Evolutionary conservation across 2,888 invertebrate genomes (phyloP).

Genomic region (Exephanes ischioxanthus): DNA sequence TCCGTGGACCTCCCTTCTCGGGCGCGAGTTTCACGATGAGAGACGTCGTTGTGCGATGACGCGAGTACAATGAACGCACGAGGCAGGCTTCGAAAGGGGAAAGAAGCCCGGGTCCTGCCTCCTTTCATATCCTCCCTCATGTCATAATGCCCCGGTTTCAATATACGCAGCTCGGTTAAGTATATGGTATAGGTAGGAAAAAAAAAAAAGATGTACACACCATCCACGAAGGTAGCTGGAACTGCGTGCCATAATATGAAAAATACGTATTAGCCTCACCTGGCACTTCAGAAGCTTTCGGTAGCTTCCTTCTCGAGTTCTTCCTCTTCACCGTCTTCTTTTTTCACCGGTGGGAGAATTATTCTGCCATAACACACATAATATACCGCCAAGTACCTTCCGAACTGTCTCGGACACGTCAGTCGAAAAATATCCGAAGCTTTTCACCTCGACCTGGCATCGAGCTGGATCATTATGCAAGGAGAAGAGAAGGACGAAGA

Average conservation of each 20-base stretch:
- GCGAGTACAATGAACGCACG: slow-evolving; percentile 59
- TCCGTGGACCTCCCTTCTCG: slow-evolving; percentile 66
- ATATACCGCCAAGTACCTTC: slow-evolving; percentile 14
- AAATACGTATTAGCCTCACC: slow-evolving; percentile 74
- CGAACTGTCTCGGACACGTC: slow-evolving; percentile 10
- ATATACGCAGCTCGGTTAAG: slow-evolving; percentile 42
- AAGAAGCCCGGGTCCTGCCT: slow-evolving; percentile 36
- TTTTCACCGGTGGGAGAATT: slow-evolving; percentile 1
- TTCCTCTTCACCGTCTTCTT: not conserved
- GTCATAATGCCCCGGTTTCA: slow-evolving; percentile 62
- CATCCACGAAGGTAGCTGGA: slow-evolving; percentile 40
- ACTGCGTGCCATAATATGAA: slow-evolving; percentile 18
- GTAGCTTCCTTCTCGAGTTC: slow-evolving; percentile 37
- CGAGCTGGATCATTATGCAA: slow-evolving; percentile 7
- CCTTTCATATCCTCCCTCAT: slow-evolving; percentile 62
- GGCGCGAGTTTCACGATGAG: slow-evolving; percentile 40
- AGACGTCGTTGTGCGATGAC: slow-evolving; percentile 59
- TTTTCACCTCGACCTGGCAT: slow-evolving; percentile 15
- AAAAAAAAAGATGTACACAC: slow-evolving; percentile 36
- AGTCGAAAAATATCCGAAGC: slow-evolving; percentile 25
- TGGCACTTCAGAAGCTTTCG: slow-evolving; percentile 77
- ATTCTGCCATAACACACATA: slow-evolving; percentile 15
- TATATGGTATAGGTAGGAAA: slow-evolving; percentile 28
- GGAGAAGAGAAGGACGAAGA: slow-evolving; percentile 2
- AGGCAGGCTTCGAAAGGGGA: slow-evolving; percentile 43